Conservation (phyloP, 1,140 invertebrate species). For the Orussus abietinus region DNA sequence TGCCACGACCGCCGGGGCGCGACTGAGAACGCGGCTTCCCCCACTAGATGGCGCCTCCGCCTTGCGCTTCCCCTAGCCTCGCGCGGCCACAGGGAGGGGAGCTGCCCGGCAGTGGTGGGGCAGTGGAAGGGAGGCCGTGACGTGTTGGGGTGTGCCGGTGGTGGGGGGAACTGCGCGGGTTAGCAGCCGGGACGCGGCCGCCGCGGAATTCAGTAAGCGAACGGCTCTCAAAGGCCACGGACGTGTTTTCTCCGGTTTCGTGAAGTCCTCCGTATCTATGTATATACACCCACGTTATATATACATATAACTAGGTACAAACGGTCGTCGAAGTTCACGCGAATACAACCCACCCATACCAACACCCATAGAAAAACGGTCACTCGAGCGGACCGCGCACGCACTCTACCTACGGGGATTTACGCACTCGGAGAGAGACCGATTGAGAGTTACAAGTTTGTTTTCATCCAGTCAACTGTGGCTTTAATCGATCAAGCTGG, state of each 20-base stretch:
- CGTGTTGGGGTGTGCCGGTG: slow-evolving; percentile 25
- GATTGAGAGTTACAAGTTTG: slow-evolving; percentile 20
- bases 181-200: slow-evolving; percentile 42
- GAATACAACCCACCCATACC: background rate
- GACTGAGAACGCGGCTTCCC: too few species aligned
- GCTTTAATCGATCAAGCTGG: slow-evolving; percentile 53
- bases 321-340: background rate
- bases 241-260: slow-evolving; percentile 30
- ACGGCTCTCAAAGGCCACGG: slow-evolving; percentile 39
- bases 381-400: too few species aligned
- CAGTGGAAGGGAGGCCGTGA: background rate
- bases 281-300: slow-evolving; percentile 18
- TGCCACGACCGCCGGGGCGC: too few species aligned
- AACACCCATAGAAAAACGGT: background rate
- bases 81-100: too few species aligned
- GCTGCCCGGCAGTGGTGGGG: too few species aligned
- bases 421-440: too few species aligned
- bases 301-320: too few species aligned
- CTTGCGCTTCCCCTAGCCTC: too few species aligned
- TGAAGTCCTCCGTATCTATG: slow-evolving; percentile 28
- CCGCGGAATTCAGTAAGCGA: slow-evolving; percentile 47
- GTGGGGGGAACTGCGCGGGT: slow-evolving; percentile 48
- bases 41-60: too few species aligned
- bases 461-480: slow-evolving; percentile 38
- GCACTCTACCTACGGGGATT: too few species aligned